Base-by-base conservation (phyloP, 1,140 invertebrate species). In the Lucilia sericata region DNA sequence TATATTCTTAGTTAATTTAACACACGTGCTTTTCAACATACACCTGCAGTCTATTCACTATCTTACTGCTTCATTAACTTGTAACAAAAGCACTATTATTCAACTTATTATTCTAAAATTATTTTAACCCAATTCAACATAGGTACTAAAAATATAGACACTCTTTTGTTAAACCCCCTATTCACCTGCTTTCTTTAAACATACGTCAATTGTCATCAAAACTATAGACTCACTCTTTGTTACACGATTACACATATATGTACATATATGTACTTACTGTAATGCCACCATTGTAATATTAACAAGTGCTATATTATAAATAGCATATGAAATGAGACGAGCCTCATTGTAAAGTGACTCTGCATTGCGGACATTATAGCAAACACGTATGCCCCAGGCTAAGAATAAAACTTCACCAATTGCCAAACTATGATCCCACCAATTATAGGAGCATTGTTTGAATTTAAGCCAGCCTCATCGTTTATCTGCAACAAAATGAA, bases 321-420 rank as follows among this genome's bases (percentile, higher is more conserved):
- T 97, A 9, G 97, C 96, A 91, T 97, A 97, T 65, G 96, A 97
- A 86, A 98, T 98, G 84, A 97, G 93, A 88, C 96, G 93, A 7
- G 97, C 97, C 92, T 98, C 97, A 91, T 98, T 98, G 92, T 97
- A 98, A 14, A 97, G 93, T 80, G 96, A 97, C 89, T 98, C 96
- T 0, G 97, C 97, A 90, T 98, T 97, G 60, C 97, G 92, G 0
- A 98, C 97, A 84, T 96, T 96, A 90, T 97, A 96, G 90, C 97
- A 98, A 8, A 98, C 96, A 82, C 95, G 94, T 12, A 98, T 96
- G 30, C 97, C 97, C 95, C 97, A 98, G 21, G 97, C 93, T 21
- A 98, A 92, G 88, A 98, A 97, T 1, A 97, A 89, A 55, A 97
- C 95, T 92, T 98, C 97, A 34, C 96, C 96, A 87, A 97, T 96